These are phyloP conservation scores for Nesogale talazaci DNA, from an alignment of 2,113 vertebrate species.

Conservation along the genomic window DNA sequence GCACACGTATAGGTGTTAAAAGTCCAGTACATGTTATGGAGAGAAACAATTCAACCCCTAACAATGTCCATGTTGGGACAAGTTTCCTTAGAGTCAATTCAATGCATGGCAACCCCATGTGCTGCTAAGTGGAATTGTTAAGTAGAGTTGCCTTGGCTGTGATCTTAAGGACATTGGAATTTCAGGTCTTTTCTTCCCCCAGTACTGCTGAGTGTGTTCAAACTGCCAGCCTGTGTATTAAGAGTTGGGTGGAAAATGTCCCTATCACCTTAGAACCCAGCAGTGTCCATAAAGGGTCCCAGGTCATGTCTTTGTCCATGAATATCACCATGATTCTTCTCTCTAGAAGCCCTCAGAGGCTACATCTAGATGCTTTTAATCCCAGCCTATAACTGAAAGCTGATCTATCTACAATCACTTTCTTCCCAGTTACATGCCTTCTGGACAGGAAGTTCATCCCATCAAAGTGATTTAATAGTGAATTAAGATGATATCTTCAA, in stretches of 20 bases:
- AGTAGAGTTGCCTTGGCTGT: neutral
- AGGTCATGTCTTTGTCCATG: neutral
- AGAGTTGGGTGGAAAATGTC: neutral
- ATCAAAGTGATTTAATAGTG: neutral
- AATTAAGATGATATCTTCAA: neutral
- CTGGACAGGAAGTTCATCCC: neutral
- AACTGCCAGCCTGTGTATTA: too few relatives aligned
- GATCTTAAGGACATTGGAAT: neutral
- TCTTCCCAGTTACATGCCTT: too few relatives aligned
- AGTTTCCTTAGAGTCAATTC: neutral
- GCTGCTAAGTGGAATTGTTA: neutral
- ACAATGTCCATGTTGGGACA: neutral
- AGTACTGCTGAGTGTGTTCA: neutral
- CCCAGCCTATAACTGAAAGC: neutral
- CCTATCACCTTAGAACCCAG: neutral
- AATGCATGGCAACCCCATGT: neutral
- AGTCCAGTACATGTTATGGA: neutral
- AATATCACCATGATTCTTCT: neutral
- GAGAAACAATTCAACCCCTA: neutral
- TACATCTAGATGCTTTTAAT: neutral
- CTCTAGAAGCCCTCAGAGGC: neutral
- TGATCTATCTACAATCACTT: too few relatives aligned
- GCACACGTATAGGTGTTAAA: neutral
- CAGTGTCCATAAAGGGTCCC: neutral
- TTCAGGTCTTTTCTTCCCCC: neutral